Conservation (phyloP, 2,113 vertebrate genomes). For the Dipodomys stephensi region DNA sequence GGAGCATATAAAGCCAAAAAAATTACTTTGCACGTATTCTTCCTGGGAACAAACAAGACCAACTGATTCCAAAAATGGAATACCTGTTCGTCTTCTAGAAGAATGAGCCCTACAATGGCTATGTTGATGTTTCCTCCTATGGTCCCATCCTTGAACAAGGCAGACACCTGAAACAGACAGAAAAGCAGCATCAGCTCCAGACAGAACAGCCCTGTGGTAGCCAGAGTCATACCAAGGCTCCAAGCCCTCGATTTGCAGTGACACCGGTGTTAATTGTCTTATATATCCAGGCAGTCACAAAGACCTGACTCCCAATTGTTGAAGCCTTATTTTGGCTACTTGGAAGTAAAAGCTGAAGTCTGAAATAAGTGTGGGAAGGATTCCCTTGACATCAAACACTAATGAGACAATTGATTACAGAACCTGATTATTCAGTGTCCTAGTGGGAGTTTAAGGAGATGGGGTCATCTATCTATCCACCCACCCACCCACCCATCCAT, state of each 20-base stretch:
- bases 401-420: not conserved
- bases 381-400: not conserved
- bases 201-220: rapidly evolving
- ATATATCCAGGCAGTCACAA: rapidly evolving
- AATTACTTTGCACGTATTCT: not conserved
- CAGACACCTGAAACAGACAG: conserved; percentile 89
- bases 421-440: not conserved
- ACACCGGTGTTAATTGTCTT: rapidly evolving
- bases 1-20: too few species aligned
- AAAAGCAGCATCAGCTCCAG: rapidly evolving
- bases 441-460: not conserved
- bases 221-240: rapidly evolving
- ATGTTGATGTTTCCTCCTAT: conserved; percentile 95
- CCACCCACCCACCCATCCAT: not conserved
- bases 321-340: rapidly evolving
- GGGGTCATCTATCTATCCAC: not conserved
- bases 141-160: conserved; percentile 94
- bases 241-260: too few species aligned
- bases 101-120: conserved; percentile 92
- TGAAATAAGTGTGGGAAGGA: too few species aligned
- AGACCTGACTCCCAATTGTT: rapidly evolving
- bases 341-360: not conserved
- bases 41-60: not conserved
- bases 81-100: conserved; percentile 95
- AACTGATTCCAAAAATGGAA: not conserved